A percentile compares a stretch with the other conserved stretches of the same genome.
Conservation (phyloP, 2,113 vertebrate genomes). For the Pituophis catenifer region DNA sequence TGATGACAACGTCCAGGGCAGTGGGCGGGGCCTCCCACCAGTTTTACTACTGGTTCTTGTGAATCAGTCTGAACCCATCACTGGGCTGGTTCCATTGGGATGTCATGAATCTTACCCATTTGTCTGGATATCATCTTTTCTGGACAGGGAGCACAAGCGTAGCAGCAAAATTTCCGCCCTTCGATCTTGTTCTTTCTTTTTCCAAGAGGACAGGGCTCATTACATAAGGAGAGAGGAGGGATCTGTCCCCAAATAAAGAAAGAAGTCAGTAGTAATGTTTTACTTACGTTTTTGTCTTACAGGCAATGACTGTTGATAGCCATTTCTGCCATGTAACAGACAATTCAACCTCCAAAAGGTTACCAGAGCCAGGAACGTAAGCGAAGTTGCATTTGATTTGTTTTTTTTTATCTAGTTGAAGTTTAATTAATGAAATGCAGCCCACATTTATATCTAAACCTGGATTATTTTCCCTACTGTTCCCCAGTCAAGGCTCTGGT, state of each 20-base stretch:
- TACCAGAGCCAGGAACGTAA: background rate
- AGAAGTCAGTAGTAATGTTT: background rate
- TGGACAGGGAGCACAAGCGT: slow-evolving; percentile 36
- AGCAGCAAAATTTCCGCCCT: slow-evolving; percentile 39
- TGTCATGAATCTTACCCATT: slow-evolving; percentile 19
- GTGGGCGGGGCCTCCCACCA: too few relatives aligned
- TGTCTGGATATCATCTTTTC: slow-evolving; percentile 34
- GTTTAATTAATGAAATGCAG: background rate
- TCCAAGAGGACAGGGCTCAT: slow-evolving; percentile 26
- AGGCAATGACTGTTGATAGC: background rate
- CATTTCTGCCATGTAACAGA: background rate
- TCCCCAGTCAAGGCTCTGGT: background rate
- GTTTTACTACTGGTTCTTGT: too few relatives aligned
- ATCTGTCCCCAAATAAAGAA: background rate
- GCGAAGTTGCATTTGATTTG: background rate
- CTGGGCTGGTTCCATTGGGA: background rate
- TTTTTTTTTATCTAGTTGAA: background rate
- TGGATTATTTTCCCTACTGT: background rate
- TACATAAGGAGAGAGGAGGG: slow-evolving; percentile 38
- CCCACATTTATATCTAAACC: background rate
- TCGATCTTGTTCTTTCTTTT: slow-evolving; percentile 21
- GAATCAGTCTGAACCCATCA: too few relatives aligned
- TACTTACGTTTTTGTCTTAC: background rate
- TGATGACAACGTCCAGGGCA: too few relatives aligned
- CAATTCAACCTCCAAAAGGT: background rate